Conservation (phyloP, 2,113 vertebrate genomes). For the Eonycteris spelaea region DNA sequence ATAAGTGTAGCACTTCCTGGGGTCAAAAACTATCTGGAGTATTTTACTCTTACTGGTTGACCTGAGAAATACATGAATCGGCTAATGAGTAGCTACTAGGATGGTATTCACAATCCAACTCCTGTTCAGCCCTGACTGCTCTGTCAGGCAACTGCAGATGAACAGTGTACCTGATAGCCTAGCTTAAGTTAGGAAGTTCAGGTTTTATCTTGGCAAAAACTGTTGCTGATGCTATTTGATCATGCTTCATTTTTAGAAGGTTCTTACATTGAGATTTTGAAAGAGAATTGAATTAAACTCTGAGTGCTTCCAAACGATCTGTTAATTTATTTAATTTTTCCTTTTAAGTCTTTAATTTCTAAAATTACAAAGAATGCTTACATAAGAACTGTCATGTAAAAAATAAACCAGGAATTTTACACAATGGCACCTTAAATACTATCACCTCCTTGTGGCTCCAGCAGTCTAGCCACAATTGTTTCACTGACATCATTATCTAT, state of each 20-base stretch:
- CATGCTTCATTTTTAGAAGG: not conserved
- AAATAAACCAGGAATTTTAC: not conserved
- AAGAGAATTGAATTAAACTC: constrained; percentile 1
- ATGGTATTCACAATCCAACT: not conserved
- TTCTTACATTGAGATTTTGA: not conserved
- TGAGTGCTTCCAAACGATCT: not conserved
- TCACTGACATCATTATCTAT: not conserved
- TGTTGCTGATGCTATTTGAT: not conserved
- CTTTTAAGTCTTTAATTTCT: not conserved
- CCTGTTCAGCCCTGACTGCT: not conserved
- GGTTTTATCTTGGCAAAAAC: not conserved
- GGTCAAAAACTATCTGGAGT: not conserved
- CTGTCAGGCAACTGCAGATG: not conserved
- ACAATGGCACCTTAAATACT: not conserved
- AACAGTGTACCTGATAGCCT: not conserved
- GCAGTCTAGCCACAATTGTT: not conserved
- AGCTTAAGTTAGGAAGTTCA: not conserved
- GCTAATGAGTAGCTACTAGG: no score
- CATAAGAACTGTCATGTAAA: not conserved
- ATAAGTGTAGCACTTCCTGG: not conserved
- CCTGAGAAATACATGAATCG: not conserved
- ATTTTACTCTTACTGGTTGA: not conserved
- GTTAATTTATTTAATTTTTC: not conserved
- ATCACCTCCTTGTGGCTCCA: not conserved
- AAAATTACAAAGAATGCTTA: constrained; percentile 28